Evolutionary conservation across 2,888 invertebrate genomes (phyloP), one percentile per base, ranked within the genome.

Genomic region (Phalera bucephala): DNA sequence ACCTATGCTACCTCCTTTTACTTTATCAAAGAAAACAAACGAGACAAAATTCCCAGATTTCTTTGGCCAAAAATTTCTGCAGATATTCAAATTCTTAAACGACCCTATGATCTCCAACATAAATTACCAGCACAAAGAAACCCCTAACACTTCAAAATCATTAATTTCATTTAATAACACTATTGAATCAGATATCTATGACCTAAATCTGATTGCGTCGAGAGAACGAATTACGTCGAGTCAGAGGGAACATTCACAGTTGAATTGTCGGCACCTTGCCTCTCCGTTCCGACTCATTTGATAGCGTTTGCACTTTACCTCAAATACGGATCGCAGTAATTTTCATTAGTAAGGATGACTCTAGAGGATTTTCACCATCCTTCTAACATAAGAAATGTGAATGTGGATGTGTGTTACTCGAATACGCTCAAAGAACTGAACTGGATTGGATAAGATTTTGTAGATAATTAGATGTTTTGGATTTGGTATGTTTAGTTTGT

Each of bases 261-360:
- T 72, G 78, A 81, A 77, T 79, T 81, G 80, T 80, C 75, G 72
- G 67, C 70, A 72, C 76, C 75, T 72, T 72, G 62, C 68, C 68
- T 55, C 59, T 49, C 53, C 67, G 70, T 76, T 77, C 72, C 73
- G 53, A 65, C 70, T 80, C 80, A 80, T 80, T 81, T 80, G 72
- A 53, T 68, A 61, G 58, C 69, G 72, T 74, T 75, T 70, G 78
- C 72, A 75, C 69, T 75, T 72, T 72, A 66, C 72, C 67, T 72
- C 64, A 62, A 60, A 63, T 66, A 64, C 59, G 64, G 63, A 72
- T 71, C 63, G 64, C 43, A 61, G 61, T 69, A 61, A 69, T 70
- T 71, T 73, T 71, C 70, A 72, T 73, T 72, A 69, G 59, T 62
- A 55, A 58, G 48, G 61, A 50, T 56, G 57, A 52, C 52, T 53